Percentiles rank a stretch among this genome's conserved stretches.
Evolutionary conservation across 2,888 invertebrate genomes (phyloP).

Genomic region (Sesia bembeciformis): DNA sequence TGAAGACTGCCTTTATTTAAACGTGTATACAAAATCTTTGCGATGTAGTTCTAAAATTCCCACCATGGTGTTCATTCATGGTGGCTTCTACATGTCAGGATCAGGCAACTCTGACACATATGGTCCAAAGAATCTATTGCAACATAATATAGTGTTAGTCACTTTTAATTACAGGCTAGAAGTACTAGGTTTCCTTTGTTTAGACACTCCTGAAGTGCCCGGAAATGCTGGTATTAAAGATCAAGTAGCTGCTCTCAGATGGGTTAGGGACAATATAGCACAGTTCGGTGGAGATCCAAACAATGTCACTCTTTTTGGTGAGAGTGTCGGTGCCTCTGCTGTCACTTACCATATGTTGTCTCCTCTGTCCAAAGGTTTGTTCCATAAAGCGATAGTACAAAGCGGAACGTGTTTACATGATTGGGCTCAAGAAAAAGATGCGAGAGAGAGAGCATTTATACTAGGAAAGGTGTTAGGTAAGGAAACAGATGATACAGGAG

Average conservation of each 20-base stretch:
- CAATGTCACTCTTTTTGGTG: constrained; percentile 52
- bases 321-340: constrained; percentile 49
- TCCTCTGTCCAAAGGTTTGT: constrained; percentile 48
- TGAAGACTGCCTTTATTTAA: constrained; percentile 48
- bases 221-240: constrained; percentile 57
- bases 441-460: constrained; percentile 34
- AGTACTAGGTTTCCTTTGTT: constrained; percentile 27
- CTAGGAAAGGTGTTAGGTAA: constrained; percentile 36
- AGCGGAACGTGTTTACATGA: constrained; percentile 42
- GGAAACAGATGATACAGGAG: constrained; percentile 29
- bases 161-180: constrained; percentile 55
- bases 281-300: constrained; percentile 43
- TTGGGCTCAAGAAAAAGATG: constrained; percentile 27
- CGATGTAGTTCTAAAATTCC: constrained; percentile 22
- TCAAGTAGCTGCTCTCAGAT: constrained; percentile 39
- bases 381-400: constrained; percentile 49
- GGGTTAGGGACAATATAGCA: constrained; percentile 40
- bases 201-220: constrained; percentile 38
- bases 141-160: constrained; percentile 48
- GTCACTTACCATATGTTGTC: constrained; percentile 52
- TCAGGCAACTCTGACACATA: constrained; percentile 37
- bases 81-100: constrained; percentile 47
- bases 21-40: constrained; percentile 36
- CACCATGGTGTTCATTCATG: constrained; percentile 59
- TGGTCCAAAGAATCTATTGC: constrained; percentile 47